Base-by-base conservation (phyloP, 2,888 invertebrate species). In the Epistrophe eligans region DNA sequence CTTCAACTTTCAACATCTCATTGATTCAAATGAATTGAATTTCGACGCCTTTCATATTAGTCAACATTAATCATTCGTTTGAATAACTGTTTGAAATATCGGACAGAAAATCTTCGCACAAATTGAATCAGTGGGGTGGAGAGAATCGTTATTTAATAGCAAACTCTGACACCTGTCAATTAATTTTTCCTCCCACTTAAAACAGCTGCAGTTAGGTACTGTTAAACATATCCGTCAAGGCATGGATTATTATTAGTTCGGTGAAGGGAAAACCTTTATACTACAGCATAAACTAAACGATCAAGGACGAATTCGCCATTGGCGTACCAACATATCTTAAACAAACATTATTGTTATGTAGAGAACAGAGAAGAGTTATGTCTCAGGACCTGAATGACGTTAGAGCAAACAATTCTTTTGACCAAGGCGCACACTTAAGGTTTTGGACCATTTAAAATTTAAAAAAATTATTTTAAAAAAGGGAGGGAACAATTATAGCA, bases 121-220 rank as follows among this genome's bases (percentile, higher is more conserved):
- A 77, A 71, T 82, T 77, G 66, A 77, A 66, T 66, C 71, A 50
- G 57, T 77, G 32, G 57, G 62, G 17, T n/a, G 45, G 40, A 48
- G 40, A 48, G 74, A 81, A 70, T 76, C 2, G 45, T 66, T 60
- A 67, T 62, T 77, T 77, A 73, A 77, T 73, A 73, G 67, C 38
- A 43, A 73, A 83, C 77, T 60, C 73, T 62, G 83, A 83, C 77
- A 77, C 77, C 83, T 83, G 83, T 73, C 77, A 83, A 70, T 77
- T 77, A 60, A 60, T 45, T 55, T 19, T 19, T 35, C 19, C 55
- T 48, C 57, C 38, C 11, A 58, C 55, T 66, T n/a, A 28, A 28
- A 52, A 52, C 45, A 50, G 52, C 57, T 58, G 28, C 38, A 45
- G n/a, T n/a, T n/a, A 32, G 24, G 24, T 24, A 24, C 19, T 62